Evolutionary conservation across 2,113 vertebrate species (phyloP), one percentile per base, ranked within the genome.

Genomic region (Tor tambroides): DNA sequence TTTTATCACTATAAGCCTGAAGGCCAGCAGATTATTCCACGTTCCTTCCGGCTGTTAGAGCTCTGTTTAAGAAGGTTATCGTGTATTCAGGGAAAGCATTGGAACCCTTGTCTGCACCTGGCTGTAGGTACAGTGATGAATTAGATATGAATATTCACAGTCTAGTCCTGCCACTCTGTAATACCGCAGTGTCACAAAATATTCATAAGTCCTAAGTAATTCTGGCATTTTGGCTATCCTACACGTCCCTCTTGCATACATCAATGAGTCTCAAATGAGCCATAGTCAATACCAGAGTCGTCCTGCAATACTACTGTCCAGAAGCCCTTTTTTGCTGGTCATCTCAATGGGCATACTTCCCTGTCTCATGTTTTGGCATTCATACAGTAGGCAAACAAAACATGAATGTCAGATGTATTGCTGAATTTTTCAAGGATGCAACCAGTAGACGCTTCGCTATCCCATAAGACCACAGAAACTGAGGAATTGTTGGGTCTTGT

Each of bases 121-220:
- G 59, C 38, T 87, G 87, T 82, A 81, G 67, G 35, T 86, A 86
- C 56, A 54, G n/a, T 86, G 75, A 84, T 90, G 76, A 75, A 87
- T 89, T 85, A 84, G 83, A 83, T 54, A 90, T 86, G 79, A 87
- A 89, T 89, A 87, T 87, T 85, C 87, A 87, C 19, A 56, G 78
- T 67, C 38, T 84, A 77, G 86, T 51, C 63, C 43, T 83, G 88
- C 41, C 79, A 87, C 78, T 78, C 54, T 80, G 28, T 87, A 79
- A 86, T 87, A 80, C 84, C 61, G 59, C n/a, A 80, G 43, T 87
- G 83, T 84, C 85, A 84, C 51, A 12, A 87, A 84, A 87, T 90
- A 87, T 90, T 88, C 80, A 89, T 88, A 69, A 87, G 76, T 83
- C 61, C 23, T 23, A 12, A 59, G 89, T 82, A 87, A 83, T 35